phyloP scores from a whole-genome alignment of 2,888 invertebrate species.

The Sphecodes monilicornis region DNA sequence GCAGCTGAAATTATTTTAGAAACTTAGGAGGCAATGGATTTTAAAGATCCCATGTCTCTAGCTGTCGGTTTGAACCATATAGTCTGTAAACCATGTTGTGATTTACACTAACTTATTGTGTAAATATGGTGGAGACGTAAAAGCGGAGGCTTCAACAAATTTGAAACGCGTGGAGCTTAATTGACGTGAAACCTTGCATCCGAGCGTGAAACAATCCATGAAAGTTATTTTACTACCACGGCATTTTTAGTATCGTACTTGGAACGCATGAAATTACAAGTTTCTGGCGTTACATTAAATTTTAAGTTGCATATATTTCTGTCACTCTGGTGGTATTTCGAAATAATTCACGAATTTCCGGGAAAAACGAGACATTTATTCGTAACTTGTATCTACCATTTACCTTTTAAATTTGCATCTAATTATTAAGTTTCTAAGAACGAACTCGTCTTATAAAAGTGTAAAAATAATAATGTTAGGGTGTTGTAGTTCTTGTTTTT shows the following conservation, averaged over 20 bases:
- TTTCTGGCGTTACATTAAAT: not conserved
- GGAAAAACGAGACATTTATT: not conserved
- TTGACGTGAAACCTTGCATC: not conserved
- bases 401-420: not conserved
- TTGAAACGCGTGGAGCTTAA: not conserved
- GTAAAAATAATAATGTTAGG: too few species aligned
- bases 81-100: not conserved
- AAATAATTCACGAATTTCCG: not conserved
- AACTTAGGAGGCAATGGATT: not conserved
- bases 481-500: too few species aligned
- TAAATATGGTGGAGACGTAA: conserved; percentile 1
- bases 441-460: too few species aligned
- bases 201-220: not conserved
- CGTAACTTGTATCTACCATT: not conserved
- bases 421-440: too few species aligned
- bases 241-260: not conserved
- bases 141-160: not conserved
- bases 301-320: not conserved
- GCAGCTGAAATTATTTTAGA: not conserved
- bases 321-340: not conserved
- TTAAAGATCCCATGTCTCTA: not conserved
- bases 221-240: not conserved
- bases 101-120: not conserved
- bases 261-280: not conserved
- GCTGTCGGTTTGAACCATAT: not conserved